These are phyloP conservation scores for Sphaeridia pumilis DNA, from an alignment of 2,888 invertebrate genomes.

Conservation along the genomic window DNA sequence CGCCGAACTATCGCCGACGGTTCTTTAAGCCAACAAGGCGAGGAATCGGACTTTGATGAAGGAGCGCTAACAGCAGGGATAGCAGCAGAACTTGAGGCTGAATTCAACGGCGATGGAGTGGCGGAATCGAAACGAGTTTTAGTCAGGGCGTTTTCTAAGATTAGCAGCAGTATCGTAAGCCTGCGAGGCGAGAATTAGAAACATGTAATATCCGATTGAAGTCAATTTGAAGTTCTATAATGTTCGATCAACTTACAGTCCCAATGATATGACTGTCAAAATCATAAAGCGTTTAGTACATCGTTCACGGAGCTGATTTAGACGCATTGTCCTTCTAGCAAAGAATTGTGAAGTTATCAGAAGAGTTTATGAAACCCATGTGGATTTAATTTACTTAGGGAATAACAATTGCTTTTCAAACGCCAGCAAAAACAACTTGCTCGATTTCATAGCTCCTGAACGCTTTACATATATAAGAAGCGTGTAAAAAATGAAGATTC, in stretches of 20 bases:
- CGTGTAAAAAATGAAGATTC: too few species aligned
- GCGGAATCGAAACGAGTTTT: neutral
- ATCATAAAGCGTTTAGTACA: constrained; percentile 40
- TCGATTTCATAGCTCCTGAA: too few species aligned
- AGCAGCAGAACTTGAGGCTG: too few species aligned
- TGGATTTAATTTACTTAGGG: too few species aligned
- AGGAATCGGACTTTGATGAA: neutral
- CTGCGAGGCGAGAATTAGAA: constrained; percentile 3
- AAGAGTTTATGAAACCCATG: too few species aligned
- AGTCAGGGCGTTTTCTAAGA: constrained; percentile 12
- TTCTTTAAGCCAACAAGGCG: constrained; percentile 58
- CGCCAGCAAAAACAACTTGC: too few species aligned
- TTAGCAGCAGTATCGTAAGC: constrained; percentile 7
- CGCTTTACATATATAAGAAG: too few species aligned
- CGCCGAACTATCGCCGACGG: constrained; percentile 58
- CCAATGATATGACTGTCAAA: constrained; percentile 37
- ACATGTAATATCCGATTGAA: neutral
- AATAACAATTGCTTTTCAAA: too few species aligned
- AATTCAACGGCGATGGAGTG: too few species aligned
- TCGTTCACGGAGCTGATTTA: neutral
- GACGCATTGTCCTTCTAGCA: too few species aligned
- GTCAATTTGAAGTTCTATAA: neutral
- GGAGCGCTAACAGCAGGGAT: neutral
- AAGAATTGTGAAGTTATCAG: too few species aligned
- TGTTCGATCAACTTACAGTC: constrained; percentile 36